Evolutionary conservation across 2,888 invertebrate genomes (phyloP), one percentile per base, ranked within the genome.

Genomic region (Drosophila rellima): DNA sequence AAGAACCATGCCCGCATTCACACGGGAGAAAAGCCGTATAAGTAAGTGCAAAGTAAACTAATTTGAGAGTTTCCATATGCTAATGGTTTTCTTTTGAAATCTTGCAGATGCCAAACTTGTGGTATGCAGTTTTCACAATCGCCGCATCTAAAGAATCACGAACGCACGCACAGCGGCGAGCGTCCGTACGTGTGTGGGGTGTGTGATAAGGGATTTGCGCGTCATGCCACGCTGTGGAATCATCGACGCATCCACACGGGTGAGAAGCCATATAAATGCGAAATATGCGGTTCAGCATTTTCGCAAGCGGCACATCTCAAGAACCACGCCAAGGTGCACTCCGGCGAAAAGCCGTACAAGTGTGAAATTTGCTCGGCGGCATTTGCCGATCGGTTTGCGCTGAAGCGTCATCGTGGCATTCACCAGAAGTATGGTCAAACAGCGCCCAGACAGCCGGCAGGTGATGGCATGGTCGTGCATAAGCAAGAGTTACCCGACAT

Each of bases 121-220:
- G 97, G 97, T 48, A 97, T 97, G 97, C 97, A 97, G 91, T 97
- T 97, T 92, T 97, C 97, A 6, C 97, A 97, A 90, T 96, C 96
- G 61, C 97, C 97, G 2, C 97, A 97, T 94, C 93, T 97, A 59
- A 97, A 97, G 90, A 97, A 97, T 92, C 97, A 97, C 90, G 97
- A 97, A 92, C 94, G 97, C 88, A 97, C 97, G 62, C 97, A 97
- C 92, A 96, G 96, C 33, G 97, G 97, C 2, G 97, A 97, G 90
- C 95, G 97, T 74, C 97, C 97, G 0, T 97, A 97, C 91, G 96
- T 97, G 68, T 97, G 97, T 92, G 97, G 97, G 92, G 95, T 97
- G 20, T 97, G 97, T 90, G 97, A 97, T 91, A 97, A 97, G 92
- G 96, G 96, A 31, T 97, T 97, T 91, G 97, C 97, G 44, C 94